phyloP scores from a whole-genome alignment of 2,888 invertebrate species.

The Eucriotettix oculatus region DNA sequence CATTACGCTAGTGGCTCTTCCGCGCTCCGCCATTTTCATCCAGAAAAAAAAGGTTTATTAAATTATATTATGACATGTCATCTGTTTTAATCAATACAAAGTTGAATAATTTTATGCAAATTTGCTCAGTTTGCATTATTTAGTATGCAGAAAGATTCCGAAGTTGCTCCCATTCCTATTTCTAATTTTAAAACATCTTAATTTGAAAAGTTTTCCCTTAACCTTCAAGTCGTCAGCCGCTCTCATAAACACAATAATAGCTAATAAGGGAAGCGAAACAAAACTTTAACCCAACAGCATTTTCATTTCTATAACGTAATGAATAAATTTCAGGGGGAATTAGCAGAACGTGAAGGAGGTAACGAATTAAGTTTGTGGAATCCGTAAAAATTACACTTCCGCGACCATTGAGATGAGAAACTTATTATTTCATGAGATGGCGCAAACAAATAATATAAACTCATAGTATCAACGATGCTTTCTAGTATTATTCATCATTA shows the following conservation, averaged over 20 bases:
- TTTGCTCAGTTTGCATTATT: not conserved
- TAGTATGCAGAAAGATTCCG: not conserved
- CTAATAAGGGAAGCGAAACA: constrained; percentile 4
- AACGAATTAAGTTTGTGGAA: not conserved
- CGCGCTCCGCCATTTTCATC: too few species aligned
- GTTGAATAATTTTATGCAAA: not conserved
- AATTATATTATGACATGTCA: not conserved
- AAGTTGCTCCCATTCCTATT: constrained; percentile 3
- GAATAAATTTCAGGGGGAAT: constrained; percentile 4
- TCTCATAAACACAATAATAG: constrained; percentile 8
- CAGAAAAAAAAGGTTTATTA: not conserved
- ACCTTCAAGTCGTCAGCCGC: not conserved
- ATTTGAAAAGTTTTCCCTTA: constrained; percentile 6
- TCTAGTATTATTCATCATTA: too few species aligned
- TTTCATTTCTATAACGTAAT: constrained; percentile 3
- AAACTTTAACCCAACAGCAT: constrained; percentile 4
- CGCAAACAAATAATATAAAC: too few species aligned
- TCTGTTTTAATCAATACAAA: not conserved
- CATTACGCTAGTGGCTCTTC: too few species aligned
- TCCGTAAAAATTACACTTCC: too few species aligned
- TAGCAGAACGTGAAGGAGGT: not conserved
- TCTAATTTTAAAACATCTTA: constrained; percentile 5
- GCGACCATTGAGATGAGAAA: too few species aligned
- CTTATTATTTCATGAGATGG: too few species aligned
- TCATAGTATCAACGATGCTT: too few species aligned